phyloP scores from a whole-genome alignment of 1,140 invertebrate genomes.

The Gonioctena quinquepunctata region DNA sequence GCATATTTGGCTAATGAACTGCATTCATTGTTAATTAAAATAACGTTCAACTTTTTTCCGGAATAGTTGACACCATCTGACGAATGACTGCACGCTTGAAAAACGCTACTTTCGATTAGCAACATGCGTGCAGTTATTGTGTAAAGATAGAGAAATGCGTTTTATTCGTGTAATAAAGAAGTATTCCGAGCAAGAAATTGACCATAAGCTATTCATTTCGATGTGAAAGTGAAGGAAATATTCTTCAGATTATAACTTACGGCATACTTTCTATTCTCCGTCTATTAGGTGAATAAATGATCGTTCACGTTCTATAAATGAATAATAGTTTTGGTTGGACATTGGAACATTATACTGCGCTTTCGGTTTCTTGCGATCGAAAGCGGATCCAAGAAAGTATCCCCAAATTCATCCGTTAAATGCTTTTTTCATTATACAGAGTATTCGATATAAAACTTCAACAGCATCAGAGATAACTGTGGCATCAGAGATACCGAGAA shows the following conservation, averaged over 20 bases:
- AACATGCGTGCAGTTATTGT: conserved; percentile 4
- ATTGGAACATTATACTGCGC: not conserved
- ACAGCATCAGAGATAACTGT: too few relatives aligned
- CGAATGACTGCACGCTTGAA: too few relatives aligned
- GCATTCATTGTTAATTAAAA: too few relatives aligned
- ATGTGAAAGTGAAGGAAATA: conserved; percentile 14
- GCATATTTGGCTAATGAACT: too few relatives aligned
- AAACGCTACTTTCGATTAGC: too few relatives aligned
- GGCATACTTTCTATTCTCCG: conserved; percentile 12
- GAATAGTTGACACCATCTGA: too few relatives aligned
- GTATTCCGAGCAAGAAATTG: conserved; percentile 12
- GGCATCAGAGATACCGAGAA: too few relatives aligned
- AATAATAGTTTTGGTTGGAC: not conserved
- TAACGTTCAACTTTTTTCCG: too few relatives aligned
- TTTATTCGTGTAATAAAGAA: conserved; percentile 8
- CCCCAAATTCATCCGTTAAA: not conserved
- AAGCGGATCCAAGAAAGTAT: not conserved
- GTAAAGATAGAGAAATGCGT: not conserved
- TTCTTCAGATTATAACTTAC: conserved; percentile 9
- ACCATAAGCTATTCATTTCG: not conserved
- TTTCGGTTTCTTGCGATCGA: not conserved
- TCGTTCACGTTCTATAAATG: conserved; percentile 3
- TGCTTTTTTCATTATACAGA: too few relatives aligned
- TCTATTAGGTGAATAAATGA: not conserved
- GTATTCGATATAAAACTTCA: too few relatives aligned